phyloP scores from a whole-genome alignment of 92 coral and sea anemone species.

The Umimayanthus kanabou region DNA sequence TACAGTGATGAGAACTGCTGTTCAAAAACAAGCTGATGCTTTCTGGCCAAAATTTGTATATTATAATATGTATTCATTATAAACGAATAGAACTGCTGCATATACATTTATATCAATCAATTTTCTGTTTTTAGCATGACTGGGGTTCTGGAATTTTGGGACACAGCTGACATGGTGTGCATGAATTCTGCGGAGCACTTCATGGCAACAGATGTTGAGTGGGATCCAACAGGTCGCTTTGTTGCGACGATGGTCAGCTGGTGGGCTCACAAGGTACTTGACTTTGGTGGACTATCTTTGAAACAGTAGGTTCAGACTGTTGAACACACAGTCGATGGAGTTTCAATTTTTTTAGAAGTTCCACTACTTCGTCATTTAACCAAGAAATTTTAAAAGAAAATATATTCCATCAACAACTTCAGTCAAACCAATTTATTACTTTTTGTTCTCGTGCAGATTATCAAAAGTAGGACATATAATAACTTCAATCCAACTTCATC shows the following conservation, averaged over 20 bases:
- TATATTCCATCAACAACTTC: too few species aligned
- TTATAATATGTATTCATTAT: too few species aligned
- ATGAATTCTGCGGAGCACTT: conserved; percentile 98
- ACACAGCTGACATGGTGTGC: conserved; percentile 82
- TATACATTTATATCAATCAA: not conserved
- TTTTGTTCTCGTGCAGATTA: too few species aligned
- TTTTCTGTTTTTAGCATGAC: conserved; percentile 71
- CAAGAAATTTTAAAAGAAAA: too few species aligned
- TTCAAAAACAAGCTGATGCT: conserved; percentile 56
- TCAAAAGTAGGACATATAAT: too few species aligned
- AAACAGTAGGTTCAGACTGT: not conserved
- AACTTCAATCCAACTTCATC: too few species aligned
- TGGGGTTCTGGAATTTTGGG: conserved; percentile 96
- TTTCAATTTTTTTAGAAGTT: too few species aligned
- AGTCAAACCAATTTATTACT: too few species aligned
- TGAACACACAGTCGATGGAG: too few species aligned
- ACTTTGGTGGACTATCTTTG: not conserved
- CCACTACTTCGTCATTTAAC: too few species aligned
- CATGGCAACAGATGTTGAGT: conserved; percentile 97
- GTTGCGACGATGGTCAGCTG: conserved; percentile 98
- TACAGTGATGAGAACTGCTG: conserved; percentile 67
- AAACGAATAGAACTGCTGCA: not conserved
- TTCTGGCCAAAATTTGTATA: not conserved
- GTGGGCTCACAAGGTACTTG: conserved; percentile 95
- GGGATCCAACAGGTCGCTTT: conserved; percentile 98